Evolutionary conservation across 92 coral and sea anemone species (phyloP), one percentile per base, ranked within the genome.

Genomic region (Phenganax marumi): DNA sequence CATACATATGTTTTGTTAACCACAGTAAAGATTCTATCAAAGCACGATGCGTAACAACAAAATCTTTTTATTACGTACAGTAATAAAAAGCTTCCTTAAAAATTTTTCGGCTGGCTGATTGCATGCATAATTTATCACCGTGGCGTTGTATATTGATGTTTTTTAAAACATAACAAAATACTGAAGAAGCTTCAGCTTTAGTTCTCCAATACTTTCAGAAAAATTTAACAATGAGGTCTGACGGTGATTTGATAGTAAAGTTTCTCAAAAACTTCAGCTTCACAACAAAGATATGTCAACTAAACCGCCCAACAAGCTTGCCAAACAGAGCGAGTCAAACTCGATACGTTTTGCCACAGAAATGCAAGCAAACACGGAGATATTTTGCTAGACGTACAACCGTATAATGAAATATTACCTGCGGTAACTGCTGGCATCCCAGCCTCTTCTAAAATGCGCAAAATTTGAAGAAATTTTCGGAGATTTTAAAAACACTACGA

Each of bases 401-500:
- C 78, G 64, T 39, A 74, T 50, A 55, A 56, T 24, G 65, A 75
- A 18, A 54, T 83, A 79, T 89, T 95, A 95, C 98, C 98, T 95
- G 97, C 92, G 77, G 98, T 95, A 63, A 95, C 98, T 78, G 98
- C 98, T 93, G 98, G 98, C 98, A 95, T 95, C 84, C 89, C 98
- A 90, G 81, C 76, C 85, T 79, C 91, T 77, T 89, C 48, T 33
- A 33, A 33, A 62, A 79, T 43, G 52, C 85, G 23, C 81, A 23
- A 24, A 56, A 76, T 10, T 25, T 66, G 26, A 1, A 66, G 43
- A 49, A 19, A 12, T 66, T 66, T 66, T 49, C 10, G 43, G 72
- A 25, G 49, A 49, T 66, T 66, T 66, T 39, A 24, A 66, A 33
- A 33, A 33, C 43, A 66, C 72, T 25, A 66, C 72, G 24, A 47